A percentile compares a stretch with the other conserved stretches of the same genome.
phyloP scores from a whole-genome alignment of 2,797 vertebrate genomes.

The Enteromius treurensis region DNA sequence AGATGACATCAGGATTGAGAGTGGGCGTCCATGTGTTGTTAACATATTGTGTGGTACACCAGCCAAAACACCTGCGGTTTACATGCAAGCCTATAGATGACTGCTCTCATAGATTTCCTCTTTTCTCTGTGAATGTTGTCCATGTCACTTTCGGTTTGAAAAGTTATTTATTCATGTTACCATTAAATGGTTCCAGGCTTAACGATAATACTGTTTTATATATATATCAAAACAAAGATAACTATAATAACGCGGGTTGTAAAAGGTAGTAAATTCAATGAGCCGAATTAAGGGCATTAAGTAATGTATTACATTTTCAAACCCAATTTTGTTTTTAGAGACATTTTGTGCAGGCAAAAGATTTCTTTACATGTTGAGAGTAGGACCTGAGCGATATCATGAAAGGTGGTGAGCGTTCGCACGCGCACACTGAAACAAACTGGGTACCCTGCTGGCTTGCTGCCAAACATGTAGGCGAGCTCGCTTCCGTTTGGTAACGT shows the following conservation, averaged over 20 bases:
- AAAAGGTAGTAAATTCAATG: too few species aligned
- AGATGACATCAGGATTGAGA: conserved; percentile 34
- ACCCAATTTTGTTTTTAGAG: too few species aligned
- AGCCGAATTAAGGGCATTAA: background rate
- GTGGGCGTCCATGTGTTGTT: conserved; percentile 10
- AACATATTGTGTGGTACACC: conserved; percentile 28
- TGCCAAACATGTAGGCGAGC: background rate
- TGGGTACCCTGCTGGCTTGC: background rate
- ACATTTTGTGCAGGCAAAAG: background rate
- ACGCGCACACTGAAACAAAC: background rate
- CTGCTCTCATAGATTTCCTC: background rate
- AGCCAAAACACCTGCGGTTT: conserved; percentile 15
- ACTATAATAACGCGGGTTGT: too few species aligned
- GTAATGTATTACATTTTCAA: background rate
- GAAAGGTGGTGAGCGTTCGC: background rate
- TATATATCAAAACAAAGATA: background rate
- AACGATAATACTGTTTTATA: background rate
- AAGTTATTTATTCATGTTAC: background rate
- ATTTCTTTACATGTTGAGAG: background rate
- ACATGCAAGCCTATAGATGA: conserved; percentile 12
- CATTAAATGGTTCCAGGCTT: background rate
- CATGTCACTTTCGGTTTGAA: background rate
- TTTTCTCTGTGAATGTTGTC: background rate
- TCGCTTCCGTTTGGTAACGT: background rate
- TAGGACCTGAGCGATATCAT: background rate